Conservation (phyloP, 37 sponge, comb jelly and placozoan species). For the Chondrilla cf. caribensis region DNA sequence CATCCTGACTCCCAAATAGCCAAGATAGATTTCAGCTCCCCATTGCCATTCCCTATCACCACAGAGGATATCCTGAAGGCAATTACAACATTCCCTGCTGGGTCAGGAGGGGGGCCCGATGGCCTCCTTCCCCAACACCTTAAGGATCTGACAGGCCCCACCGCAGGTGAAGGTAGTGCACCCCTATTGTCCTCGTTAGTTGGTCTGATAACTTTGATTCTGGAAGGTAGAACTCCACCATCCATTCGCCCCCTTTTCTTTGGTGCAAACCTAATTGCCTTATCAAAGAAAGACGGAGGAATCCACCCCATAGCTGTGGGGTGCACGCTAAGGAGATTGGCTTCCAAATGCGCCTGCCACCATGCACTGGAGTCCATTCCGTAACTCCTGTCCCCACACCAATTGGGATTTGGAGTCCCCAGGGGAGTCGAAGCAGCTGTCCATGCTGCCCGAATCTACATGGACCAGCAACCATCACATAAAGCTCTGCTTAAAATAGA, state of each 20-base stretch:
- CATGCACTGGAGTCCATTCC: constrained; percentile 1
- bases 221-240: constrained; percentile 32
- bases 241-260: constrained; percentile 30
- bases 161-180: constrained; percentile 10
- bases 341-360: constrained; percentile 24
- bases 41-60: not conserved
- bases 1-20: constrained; percentile 1
- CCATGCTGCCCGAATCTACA: constrained; percentile 40
- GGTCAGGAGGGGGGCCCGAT: constrained; percentile 27
- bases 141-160: constrained; percentile 23
- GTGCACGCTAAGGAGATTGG: constrained; percentile 26
- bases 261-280: constrained; percentile 36
- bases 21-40: not conserved
- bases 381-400: constrained; percentile 8
- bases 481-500: constrained; percentile 24
- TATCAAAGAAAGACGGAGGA: constrained; percentile 33
- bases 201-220: constrained; percentile 11
- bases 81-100: not conserved
- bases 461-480: not conserved
- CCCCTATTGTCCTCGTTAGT: constrained; percentile 17
- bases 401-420: constrained; percentile 24
- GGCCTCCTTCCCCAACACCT: constrained; percentile 9
- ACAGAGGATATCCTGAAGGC: not conserved
- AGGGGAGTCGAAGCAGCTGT: constrained; percentile 34
- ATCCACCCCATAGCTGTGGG: constrained; percentile 49